These are phyloP conservation scores for Sinodicranocentrus sp. DNA, from an alignment of 2,888 invertebrate genomes.

Conservation along the genomic window DNA sequence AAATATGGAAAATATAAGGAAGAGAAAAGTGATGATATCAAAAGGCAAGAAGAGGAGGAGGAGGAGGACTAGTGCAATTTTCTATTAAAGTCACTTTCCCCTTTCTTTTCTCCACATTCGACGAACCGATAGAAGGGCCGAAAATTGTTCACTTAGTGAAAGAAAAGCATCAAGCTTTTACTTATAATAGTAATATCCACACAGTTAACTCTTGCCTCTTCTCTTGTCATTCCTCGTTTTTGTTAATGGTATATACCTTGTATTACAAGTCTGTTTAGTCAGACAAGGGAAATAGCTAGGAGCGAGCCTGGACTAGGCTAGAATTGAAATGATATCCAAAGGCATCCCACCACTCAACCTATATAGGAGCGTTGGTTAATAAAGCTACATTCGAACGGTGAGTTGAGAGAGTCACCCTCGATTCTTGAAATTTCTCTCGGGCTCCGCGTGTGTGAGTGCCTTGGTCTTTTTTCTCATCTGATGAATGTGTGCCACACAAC, in stretches of 20 bases:
- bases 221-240: constrained; percentile 6
- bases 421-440: constrained; percentile 43
- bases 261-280: no score
- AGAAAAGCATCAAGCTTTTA: constrained; percentile 49
- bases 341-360: background rate
- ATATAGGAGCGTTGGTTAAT: no score
- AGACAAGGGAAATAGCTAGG: no score
- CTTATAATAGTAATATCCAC: constrained; percentile 45
- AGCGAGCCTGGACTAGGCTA: constrained; percentile 3
- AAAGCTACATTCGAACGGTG: no score
- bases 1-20: constrained; percentile 31
- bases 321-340: constrained; percentile 56
- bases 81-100: constrained; percentile 26
- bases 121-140: constrained; percentile 47
- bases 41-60: no score
- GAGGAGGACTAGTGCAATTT: constrained; percentile 44
- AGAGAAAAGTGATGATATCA: constrained; percentile 44
- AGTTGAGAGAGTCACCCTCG: background rate
- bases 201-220: background rate
- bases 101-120: constrained; percentile 13
- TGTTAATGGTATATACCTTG: background rate
- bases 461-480: constrained; percentile 49
- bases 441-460: constrained; percentile 3
- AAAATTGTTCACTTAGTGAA: constrained; percentile 48
- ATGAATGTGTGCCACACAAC: constrained; percentile 55